Base-by-base conservation (phyloP, 2,797 vertebrate species). In the Yasuhikotakia modesta region DNA sequence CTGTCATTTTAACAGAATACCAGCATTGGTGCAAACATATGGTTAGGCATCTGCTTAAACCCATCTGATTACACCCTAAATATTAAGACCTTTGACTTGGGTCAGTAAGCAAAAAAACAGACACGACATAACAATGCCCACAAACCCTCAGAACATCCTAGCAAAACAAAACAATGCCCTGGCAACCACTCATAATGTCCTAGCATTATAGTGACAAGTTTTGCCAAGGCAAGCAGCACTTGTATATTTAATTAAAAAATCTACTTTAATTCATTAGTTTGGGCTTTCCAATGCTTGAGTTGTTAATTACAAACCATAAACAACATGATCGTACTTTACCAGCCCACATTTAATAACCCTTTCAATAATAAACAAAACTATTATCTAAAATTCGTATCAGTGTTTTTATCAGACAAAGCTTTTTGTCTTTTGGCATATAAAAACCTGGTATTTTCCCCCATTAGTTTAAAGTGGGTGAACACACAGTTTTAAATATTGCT, bases 251-350 rank as follows among this genome's bases (percentile, higher is more conserved):
- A 24, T 8, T 70, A 4, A 35, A 71, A 39, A 57, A 24, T 21
- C 14, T 11, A 11, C 52, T 71, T 71, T 3, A 60, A 45, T 45
- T 45, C 11, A 60, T 35, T 71, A 2, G 5, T 48, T 60, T 35
- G n/a, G 63, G 3, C 19, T 52, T 73, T 61, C 8, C 21, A 27
- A 8, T 27, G 39, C 19, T 50, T 50, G 71, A 50, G 46, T 45
- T 32, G 13, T 63, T 63, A 63, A 52, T 13, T n/a, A 52, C 30
- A 74, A 35, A 53, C 43, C 50, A 46, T 43, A 17, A 63, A 24
- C 19, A 16, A 61, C n/a, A 72, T 63, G 7, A 10, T 63, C 24
- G 10, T 17, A 63, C 45, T 17, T 35, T 63, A 50, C 2, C 7
- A 11, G 16, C 2, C 13, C 12, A 50, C 17, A 46, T 30, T 61